Conservation (phyloP, 2,797 vertebrate genomes). For the Coracias cyanogaster region DNA sequence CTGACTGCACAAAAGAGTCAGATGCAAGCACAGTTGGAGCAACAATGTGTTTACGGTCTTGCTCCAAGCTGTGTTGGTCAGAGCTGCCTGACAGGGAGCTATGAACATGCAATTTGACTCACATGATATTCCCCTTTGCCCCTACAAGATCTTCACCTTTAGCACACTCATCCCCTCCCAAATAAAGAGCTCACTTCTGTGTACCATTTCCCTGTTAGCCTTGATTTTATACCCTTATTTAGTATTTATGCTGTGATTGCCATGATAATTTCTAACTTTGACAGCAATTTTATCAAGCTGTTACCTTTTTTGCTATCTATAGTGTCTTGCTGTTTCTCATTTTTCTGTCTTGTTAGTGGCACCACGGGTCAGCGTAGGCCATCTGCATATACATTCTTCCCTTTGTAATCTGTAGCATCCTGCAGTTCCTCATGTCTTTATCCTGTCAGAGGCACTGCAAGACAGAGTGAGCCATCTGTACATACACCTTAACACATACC, state of each 20-base stretch:
- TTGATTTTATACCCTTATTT: background rate
- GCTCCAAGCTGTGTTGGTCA: background rate
- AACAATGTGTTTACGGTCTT: background rate
- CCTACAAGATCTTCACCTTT: background rate
- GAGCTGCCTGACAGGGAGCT: background rate
- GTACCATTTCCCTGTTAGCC: background rate
- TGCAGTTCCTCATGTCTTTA: conserved; percentile 12
- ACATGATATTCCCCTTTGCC: background rate
- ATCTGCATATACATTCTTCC: conserved; percentile 40
- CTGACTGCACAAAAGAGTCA: background rate
- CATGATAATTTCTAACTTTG: background rate
- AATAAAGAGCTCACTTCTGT: background rate
- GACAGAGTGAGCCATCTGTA: conserved; percentile 50
- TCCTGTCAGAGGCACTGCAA: conserved; percentile 10
- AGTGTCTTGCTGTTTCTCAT: background rate
- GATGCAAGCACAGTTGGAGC: background rate
- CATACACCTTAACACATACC: background rate
- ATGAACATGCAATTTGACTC: background rate
- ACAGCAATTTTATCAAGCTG: background rate
- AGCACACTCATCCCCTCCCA: background rate
- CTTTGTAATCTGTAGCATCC: background rate
- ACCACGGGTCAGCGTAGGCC: background rate
- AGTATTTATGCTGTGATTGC: background rate
- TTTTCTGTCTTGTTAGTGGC: conserved; percentile 42
- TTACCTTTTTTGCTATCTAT: background rate